These are phyloP conservation scores for Triplophysa rosa DNA, from an alignment of 2,113 vertebrate species.

Conservation along the genomic window DNA sequence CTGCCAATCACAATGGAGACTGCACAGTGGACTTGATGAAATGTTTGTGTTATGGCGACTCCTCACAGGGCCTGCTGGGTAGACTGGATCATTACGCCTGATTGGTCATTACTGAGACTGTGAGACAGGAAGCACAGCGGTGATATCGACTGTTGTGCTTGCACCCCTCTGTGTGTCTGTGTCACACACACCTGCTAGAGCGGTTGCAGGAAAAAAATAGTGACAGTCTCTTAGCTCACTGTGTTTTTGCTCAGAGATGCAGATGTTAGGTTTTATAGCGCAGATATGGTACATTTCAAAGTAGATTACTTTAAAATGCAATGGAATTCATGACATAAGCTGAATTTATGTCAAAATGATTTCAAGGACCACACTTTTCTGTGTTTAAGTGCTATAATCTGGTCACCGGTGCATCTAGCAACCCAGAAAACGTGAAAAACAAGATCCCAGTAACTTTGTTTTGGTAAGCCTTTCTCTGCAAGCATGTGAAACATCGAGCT, in stretches of 20 bases:
- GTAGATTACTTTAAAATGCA: no score
- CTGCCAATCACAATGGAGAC: neutral
- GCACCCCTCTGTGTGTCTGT: constrained; percentile 28
- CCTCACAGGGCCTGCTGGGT: constrained; percentile 19
- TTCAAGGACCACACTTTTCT: no score
- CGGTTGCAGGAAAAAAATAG: neutral
- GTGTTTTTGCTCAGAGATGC: constrained; percentile 6
- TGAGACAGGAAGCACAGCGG: constrained; percentile 38
- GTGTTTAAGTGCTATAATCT: no score
- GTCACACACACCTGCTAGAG: constrained; percentile 13
- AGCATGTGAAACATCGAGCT: no score
- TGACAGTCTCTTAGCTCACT: neutral
- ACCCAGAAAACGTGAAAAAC: no score
- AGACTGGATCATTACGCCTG: constrained; percentile 33
- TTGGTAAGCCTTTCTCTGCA: no score
- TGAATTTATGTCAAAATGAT: no score
- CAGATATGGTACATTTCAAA: neutral
- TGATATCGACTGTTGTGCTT: constrained; percentile 36
- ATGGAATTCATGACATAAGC: no score
- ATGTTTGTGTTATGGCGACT: constrained; percentile 22
- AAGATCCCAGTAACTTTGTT: no score
- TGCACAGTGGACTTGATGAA: constrained; percentile 3
- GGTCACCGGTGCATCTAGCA: no score
- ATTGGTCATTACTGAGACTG: constrained; percentile 33
- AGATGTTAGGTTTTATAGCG: neutral